phyloP scores from a whole-genome alignment of 2,888 invertebrate genomes.

The Phorcus lineatus region DNA sequence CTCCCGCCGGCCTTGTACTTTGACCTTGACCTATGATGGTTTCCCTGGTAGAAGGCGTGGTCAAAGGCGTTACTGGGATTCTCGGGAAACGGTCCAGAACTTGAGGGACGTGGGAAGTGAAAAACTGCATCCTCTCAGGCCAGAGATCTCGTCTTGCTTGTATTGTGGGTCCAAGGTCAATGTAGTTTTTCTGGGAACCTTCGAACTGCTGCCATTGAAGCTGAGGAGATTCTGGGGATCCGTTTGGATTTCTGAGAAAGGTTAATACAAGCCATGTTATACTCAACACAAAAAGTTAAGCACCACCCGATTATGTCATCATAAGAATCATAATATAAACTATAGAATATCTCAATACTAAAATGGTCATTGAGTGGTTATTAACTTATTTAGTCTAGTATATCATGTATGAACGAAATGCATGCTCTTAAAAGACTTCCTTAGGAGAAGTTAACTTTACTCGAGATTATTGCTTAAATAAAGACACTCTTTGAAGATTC shows the following conservation, averaged over 20 bases:
- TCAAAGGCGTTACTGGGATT: background rate
- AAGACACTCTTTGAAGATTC: too few relatives aligned
- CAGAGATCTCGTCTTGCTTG: background rate
- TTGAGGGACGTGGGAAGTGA: background rate
- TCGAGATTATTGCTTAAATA: too few relatives aligned
- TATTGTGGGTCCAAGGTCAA: background rate
- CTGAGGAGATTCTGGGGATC: background rate
- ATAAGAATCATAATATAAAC: too few relatives aligned
- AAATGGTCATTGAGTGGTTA: too few relatives aligned
- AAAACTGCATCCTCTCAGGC: constrained; percentile 10
- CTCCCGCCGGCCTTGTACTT: too few relatives aligned
- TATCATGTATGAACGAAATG: too few relatives aligned
- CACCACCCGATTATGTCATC: too few relatives aligned
- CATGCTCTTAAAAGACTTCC: too few relatives aligned
- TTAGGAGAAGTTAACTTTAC: too few relatives aligned
- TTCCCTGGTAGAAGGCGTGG: background rate
- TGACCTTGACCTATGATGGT: background rate
- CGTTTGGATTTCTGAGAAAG: constrained; percentile 22
- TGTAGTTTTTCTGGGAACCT: background rate
- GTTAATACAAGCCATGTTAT: background rate
- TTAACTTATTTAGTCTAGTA: too few relatives aligned
- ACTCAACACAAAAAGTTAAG: too few relatives aligned
- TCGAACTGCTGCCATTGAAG: constrained; percentile 10
- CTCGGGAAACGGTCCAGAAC: background rate
- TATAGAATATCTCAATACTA: too few relatives aligned